Conservation (phyloP, 2,888 invertebrate species). For the Nasonovia ribisnigri region DNA sequence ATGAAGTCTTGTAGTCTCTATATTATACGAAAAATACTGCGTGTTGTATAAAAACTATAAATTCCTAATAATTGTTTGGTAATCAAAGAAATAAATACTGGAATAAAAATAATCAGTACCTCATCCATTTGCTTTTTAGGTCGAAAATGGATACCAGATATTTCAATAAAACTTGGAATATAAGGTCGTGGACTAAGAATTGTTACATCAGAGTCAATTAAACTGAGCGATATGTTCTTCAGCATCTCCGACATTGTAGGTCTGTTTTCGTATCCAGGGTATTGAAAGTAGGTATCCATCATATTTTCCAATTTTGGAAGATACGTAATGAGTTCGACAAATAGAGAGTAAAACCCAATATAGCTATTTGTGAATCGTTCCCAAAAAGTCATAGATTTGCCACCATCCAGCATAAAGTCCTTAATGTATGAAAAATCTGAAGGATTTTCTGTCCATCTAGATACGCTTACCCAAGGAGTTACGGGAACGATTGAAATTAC, state of each 20-base stretch:
- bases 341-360: not conserved
- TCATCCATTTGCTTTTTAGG: slow-evolving; percentile 65
- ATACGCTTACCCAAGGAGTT: slow-evolving; percentile 43
- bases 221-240: slow-evolving; percentile 67
- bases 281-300: slow-evolving; percentile 54
- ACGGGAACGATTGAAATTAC: slow-evolving; percentile 66
- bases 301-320: slow-evolving; percentile 11
- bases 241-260: slow-evolving; percentile 67
- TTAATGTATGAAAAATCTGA: slow-evolving; percentile 33
- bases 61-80: not conserved
- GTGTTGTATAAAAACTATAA: not conserved
- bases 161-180: slow-evolving; percentile 68
- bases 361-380: slow-evolving; percentile 13
- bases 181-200: slow-evolving; percentile 67
- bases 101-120: not conserved
- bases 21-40: not conserved
- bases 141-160: slow-evolving; percentile 69
- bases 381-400: slow-evolving; percentile 21
- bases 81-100: not conserved
- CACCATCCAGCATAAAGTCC: slow-evolving; percentile 43
- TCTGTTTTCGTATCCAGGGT: slow-evolving; percentile 56
- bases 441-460: slow-evolving; percentile 34
- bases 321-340: slow-evolving; percentile 44
- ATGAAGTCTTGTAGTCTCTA: slow-evolving; percentile 31
- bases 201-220: slow-evolving; percentile 69